Percentiles rank a stretch among this genome's conserved stretches.
These are phyloP conservation scores for Mallotus villosus DNA, from an alignment of 2,797 vertebrate genomes.

Conservation along the genomic window DNA sequence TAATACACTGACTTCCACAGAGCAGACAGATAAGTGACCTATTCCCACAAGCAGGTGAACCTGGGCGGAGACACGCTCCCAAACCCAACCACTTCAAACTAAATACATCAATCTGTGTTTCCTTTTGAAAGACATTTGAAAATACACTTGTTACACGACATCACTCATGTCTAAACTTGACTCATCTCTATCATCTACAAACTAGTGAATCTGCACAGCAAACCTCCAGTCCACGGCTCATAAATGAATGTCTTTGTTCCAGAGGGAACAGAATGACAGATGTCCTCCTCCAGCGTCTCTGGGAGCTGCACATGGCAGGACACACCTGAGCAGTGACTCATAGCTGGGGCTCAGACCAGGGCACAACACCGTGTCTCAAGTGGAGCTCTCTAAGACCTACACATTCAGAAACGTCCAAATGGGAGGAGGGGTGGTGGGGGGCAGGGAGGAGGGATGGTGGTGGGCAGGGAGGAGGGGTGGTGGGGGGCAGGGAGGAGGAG, in stretches of 20 bases:
- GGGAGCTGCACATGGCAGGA: conserved; percentile 34
- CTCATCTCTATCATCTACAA: not conserved
- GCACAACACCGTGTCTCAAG: not conserved
- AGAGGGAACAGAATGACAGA: conserved; percentile 45
- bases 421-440: conserved; percentile 7
- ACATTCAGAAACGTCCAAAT: not conserved
- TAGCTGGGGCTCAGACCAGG: conserved; percentile 45
- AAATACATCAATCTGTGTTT: too few relatives aligned
- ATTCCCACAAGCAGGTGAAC: not conserved
- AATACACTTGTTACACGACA: not conserved
- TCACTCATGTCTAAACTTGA: not conserved
- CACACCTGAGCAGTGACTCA: conserved; percentile 41
- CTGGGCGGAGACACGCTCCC: not conserved
- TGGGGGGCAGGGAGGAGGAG: conserved; percentile 7
- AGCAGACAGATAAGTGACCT: not conserved
- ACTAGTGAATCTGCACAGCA: not conserved
- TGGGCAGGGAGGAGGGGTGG: conserved; percentile 4
- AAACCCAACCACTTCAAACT: not conserved
- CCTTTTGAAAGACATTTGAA: too few relatives aligned
- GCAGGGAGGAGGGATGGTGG: conserved; percentile 4
- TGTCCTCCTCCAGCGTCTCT: conserved; percentile 33
- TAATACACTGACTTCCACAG: not conserved
- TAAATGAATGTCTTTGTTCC: conserved; percentile 15
- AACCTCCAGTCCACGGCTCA: not conserved
- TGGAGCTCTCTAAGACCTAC: not conserved